Evolutionary conservation across 2,113 vertebrate species (phyloP).

Genomic region (Mungos mungo): DNA sequence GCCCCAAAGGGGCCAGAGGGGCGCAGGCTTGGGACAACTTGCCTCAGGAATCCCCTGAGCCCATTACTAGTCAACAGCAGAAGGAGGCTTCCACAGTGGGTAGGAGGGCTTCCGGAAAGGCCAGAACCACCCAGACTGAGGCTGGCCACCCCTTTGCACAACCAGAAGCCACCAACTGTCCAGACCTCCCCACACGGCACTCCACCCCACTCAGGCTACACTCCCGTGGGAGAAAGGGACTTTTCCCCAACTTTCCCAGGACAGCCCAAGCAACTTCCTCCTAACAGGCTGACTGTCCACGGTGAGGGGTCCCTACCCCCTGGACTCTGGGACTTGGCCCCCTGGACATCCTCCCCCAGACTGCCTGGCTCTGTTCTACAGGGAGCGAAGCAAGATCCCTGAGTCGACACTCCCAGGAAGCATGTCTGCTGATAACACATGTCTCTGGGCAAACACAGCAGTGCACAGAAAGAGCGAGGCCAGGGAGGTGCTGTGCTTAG

Average conservation of each 20-base stretch:
- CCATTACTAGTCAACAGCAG: not conserved
- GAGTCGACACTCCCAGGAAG: not conserved
- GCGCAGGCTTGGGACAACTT: not conserved
- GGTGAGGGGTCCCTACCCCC: too few relatives aligned
- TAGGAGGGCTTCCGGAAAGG: not conserved
- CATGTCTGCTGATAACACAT: too few relatives aligned
- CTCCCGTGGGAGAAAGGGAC: not conserved
- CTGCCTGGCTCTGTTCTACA: not conserved
- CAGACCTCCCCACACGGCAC: not conserved
- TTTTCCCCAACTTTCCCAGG: not conserved
- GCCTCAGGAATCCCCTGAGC: not conserved
- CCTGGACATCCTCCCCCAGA: not conserved
- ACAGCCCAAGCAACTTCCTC: not conserved
- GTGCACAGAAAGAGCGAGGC: fast-evolving
- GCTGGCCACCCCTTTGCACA: not conserved
- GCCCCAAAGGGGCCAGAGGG: not conserved
- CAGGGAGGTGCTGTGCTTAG: not conserved
- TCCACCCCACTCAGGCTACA: not conserved
- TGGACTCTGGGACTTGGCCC: not conserved
- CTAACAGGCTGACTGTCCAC: not conserved
- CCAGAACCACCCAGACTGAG: not conserved
- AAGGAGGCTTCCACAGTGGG: not conserved
- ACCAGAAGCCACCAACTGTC: not conserved
- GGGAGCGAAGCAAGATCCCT: too few relatives aligned
- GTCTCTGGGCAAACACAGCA: not conserved